Evolutionary conservation across 2,888 invertebrate species (phyloP), one percentile per base, ranked within the genome.

Genomic region (Hedychridium roseum): DNA sequence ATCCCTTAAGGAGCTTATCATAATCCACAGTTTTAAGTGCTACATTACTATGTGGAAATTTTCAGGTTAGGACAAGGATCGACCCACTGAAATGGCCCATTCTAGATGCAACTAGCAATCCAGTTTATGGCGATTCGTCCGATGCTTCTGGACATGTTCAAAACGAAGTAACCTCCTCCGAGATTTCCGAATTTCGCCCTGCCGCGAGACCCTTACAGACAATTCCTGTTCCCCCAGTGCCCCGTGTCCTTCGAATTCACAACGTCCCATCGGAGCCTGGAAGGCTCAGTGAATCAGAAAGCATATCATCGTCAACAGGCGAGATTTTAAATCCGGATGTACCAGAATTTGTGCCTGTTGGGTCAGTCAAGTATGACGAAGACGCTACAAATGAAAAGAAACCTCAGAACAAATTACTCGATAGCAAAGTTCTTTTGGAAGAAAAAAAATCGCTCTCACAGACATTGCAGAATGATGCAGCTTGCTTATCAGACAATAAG

Each of bases 31-130:
- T n/a, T n/a, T n/a, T n/a, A n/a, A n/a, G n/a, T n/a, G n/a, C n/a
- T n/a, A n/a, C n/a, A n/a, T n/a, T n/a, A n/a, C n/a, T n/a, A n/a
- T n/a, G n/a, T n/a, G n/a, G n/a, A n/a, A 2, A 43, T 45, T 73
- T 72, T 16, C 77, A 90, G 89, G 91, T 93, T 39, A 86, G 97
- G 70, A 91, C 94, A 40, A 88, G 87, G 59, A 84, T 86, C 59
- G 88, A 93, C 69, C 94, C 97, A 1, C 83, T 84, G 7, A 88
- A 87, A 74, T 98, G 98, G 98, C 97, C 97, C 18, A 88, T 94
- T 31, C 81, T 85, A 9, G 89, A 90, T 74, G 81, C 84, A 27
- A 40, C 63, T 11, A 51, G 57, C 36, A 68, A 69, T 56, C 60
- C 64, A 2, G 35, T 60, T 3, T 64, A 52, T 36, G 45, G 52